A percentile compares a stretch with the other conserved stretches of the same genome.
These are phyloP conservation scores for Scyliorhinus canicula DNA, from an alignment of 2,797 vertebrate species.

Conservation along the genomic window DNA sequence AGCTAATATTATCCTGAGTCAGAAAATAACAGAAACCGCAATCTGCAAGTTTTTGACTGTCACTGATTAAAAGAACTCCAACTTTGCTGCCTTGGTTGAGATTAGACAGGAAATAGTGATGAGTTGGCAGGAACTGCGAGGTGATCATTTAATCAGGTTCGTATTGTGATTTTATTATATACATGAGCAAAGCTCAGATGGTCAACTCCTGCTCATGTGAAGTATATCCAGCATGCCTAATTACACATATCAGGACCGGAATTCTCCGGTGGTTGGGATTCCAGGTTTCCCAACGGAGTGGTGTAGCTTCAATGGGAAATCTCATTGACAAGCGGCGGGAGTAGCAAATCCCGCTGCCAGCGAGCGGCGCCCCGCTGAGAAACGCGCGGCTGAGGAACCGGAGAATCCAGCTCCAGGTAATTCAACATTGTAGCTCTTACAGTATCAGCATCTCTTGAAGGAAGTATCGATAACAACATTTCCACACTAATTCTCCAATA, in stretches of 20 bases:
- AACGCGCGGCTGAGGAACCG: no score
- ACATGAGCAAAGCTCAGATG: neutral
- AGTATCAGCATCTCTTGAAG: neutral
- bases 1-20: neutral
- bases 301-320: no score
- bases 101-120: neutral
- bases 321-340: no score
- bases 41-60: neutral
- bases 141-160: neutral
- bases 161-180: neutral
- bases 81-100: neutral
- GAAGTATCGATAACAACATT: neutral
- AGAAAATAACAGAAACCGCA: neutral
- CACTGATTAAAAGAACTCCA: neutral
- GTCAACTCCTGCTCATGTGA: neutral
- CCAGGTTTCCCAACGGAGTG: no score
- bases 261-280: no score
- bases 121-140: neutral
- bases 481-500: neutral
- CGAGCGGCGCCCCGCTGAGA: no score
- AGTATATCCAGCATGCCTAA: neutral
- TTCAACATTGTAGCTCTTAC: neutral
- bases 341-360: no score
- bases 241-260: no score
- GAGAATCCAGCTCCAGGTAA: no score